A percentile compares a stretch with the other conserved stretches of the same genome.
Evolutionary conservation across 2,113 vertebrate genomes (phyloP).

Genomic region (Ammodytes marinus): DNA sequence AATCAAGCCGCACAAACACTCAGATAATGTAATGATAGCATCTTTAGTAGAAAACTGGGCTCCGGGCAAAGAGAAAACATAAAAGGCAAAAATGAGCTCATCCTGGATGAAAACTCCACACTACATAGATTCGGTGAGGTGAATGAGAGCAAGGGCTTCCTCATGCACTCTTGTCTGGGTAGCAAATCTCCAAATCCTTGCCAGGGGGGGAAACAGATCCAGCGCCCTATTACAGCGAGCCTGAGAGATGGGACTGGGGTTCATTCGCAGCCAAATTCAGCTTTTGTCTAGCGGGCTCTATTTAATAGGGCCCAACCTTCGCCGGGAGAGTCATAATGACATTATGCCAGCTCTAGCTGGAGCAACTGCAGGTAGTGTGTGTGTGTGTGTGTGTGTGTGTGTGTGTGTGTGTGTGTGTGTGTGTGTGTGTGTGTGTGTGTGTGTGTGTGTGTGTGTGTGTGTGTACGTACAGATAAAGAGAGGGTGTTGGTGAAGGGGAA

Average conservation of each 20-base stretch:
- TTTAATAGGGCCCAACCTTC: slow-evolving; percentile 51
- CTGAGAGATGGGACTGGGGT: slow-evolving; percentile 54
- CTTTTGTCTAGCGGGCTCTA: slow-evolving; percentile 53
- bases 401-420: slow-evolving; percentile 1
- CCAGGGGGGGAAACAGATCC: slow-evolving; percentile 67
- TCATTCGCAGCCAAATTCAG: slow-evolving; percentile 65
- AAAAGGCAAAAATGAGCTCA: slow-evolving; percentile 74
- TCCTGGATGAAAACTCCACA: slow-evolving; percentile 62
- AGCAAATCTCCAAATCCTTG: slow-evolving; percentile 78
- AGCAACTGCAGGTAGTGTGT: slow-evolving; percentile 16
- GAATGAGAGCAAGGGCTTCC: slow-evolving; percentile 68
- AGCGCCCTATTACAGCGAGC: slow-evolving; percentile 60
- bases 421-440: not conserved
- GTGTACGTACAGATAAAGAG: slow-evolving; percentile 3
- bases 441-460: slow-evolving; percentile 9
- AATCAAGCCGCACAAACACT: slow-evolving; percentile 65
- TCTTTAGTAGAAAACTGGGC: slow-evolving; percentile 69
- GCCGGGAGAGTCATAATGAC: slow-evolving; percentile 51
- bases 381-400: not conserved
- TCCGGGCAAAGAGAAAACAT: slow-evolving; percentile 67
- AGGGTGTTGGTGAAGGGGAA: slow-evolving; percentile 17
- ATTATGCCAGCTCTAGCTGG: slow-evolving; percentile 39
- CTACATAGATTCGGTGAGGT: slow-evolving; percentile 49
- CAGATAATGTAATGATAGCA: slow-evolving; percentile 71
- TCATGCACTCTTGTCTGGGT: slow-evolving; percentile 62